Conservation (phyloP, 2,113 vertebrate species). For the Microtus ochrogaster region DNA sequence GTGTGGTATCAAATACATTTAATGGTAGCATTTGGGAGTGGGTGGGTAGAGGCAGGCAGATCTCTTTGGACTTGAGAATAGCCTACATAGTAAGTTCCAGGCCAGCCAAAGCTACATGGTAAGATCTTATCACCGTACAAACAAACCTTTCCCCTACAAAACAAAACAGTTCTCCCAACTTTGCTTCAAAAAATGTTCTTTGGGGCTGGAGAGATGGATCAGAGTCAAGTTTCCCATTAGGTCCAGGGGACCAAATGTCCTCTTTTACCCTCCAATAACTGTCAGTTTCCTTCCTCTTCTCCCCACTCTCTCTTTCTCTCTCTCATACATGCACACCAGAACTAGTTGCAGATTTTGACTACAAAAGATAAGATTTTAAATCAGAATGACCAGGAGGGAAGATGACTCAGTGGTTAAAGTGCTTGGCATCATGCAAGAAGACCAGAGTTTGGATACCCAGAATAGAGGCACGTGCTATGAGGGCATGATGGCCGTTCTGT, state of each 20-base stretch:
- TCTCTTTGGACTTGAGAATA: neutral
- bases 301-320: no score
- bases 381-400: neutral
- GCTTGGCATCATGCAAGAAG: neutral
- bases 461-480: neutral
- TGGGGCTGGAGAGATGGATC: neutral
- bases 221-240: neutral
- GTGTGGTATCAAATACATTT: neutral
- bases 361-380: conserved; percentile 44
- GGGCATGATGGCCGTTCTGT: neutral
- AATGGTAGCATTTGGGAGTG: neutral
- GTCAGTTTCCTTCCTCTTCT: no score
- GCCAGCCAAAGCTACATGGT: neutral
- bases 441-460: neutral
- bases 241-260: neutral
- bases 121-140: neutral
- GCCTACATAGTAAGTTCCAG: neutral
- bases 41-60: neutral
- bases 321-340: no score
- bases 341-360: neutral
- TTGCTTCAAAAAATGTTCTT: neutral
- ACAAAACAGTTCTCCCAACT: neutral
- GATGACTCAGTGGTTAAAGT: neutral
- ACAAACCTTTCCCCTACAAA: neutral
- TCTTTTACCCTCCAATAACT: neutral